Evolutionary conservation across 2,797 vertebrate genomes (phyloP), one percentile per base, ranked within the genome.

Genomic region (Pseudomugil gertrudae): DNA sequence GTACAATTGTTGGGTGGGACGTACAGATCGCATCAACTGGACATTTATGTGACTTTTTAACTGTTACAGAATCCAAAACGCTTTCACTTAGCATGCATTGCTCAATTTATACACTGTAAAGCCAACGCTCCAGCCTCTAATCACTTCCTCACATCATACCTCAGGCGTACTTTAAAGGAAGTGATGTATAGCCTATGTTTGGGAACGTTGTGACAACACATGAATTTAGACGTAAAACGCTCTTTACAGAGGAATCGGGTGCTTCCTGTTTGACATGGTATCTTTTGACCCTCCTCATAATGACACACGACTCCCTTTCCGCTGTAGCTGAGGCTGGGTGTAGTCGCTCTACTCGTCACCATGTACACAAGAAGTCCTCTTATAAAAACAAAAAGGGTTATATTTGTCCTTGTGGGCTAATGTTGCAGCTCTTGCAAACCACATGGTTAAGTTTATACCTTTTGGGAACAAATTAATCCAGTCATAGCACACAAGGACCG

Each of bases 181-280:
- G 63, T 83, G 58, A 6, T 58, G 63, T 30, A 47, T 48, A 56
- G 21, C 23, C 35, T 63, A 19, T 83, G 80, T 82, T 89, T 83
- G 48, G 79, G 69, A 68, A 80, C 74, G 76, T 65, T 63, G 68
- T 77, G 66, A 79, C 74, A 80, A 77, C 79, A 69, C 67, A 35
- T 40, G 21, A 23, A 50, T 63, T 57, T 29, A 50, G 67, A 87
- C 62, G 48, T 84, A 79, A 86, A 84, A 82, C 33, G 6, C 15
- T 43, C 62, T 75, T 70, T 36, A 57, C 58, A 61, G 50, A n/a
- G 30, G 70, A 53, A 71, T 57, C 1, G 9, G 55, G 50, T 55
- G 74, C 79, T 87, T 88, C 81, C 85, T 83, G 85, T 86, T 59
- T 26, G 58, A 78, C 33, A 8, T 7, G 38, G 47, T 60, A 57